These are phyloP conservation scores for Eristalinus aeneus DNA, from an alignment of 2,888 invertebrate genomes.

Conservation along the genomic window DNA sequence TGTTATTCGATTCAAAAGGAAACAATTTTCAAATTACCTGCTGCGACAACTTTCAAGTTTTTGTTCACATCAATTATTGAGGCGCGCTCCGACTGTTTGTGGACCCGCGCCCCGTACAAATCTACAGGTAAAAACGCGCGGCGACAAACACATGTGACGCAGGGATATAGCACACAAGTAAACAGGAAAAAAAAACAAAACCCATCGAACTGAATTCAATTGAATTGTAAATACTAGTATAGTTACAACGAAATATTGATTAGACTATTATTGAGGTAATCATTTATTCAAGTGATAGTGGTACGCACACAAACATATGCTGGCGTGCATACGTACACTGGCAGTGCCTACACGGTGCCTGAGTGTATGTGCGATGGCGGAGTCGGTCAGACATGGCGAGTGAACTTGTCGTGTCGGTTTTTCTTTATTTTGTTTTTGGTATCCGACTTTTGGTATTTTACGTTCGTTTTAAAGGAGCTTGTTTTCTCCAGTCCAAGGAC, in stretches of 20 bases:
- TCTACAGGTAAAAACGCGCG: slow-evolving; percentile 43
- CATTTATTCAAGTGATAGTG: slow-evolving; percentile 57
- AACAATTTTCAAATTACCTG: slow-evolving; percentile 20
- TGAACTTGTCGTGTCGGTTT: slow-evolving; percentile 59
- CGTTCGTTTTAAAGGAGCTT: background rate
- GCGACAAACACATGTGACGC: background rate
- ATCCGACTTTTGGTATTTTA: background rate
- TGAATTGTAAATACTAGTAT: slow-evolving; percentile 43
- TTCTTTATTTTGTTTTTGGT: slow-evolving; percentile 15
- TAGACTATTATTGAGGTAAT: slow-evolving; percentile 68
- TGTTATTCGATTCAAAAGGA: background rate
- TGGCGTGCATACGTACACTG: background rate
- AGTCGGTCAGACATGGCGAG: slow-evolving; percentile 15
- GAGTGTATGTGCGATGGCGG: slow-evolving; percentile 36
- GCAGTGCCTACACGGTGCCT: background rate
- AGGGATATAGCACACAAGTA: slow-evolving; percentile 5
- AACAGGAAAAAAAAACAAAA: background rate
- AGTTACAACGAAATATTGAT: slow-evolving; percentile 66
- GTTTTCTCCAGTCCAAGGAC: slow-evolving; percentile 45
- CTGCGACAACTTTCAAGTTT: slow-evolving; percentile 36
- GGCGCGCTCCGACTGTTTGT: background rate
- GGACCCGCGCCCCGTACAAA: background rate
- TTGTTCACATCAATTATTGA: slow-evolving; percentile 23
- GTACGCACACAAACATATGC: background rate
- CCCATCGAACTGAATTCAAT: slow-evolving; percentile 35